Base-by-base conservation (phyloP, 2,888 invertebrate genomes). In the Gandaritis pyraliata region DNA sequence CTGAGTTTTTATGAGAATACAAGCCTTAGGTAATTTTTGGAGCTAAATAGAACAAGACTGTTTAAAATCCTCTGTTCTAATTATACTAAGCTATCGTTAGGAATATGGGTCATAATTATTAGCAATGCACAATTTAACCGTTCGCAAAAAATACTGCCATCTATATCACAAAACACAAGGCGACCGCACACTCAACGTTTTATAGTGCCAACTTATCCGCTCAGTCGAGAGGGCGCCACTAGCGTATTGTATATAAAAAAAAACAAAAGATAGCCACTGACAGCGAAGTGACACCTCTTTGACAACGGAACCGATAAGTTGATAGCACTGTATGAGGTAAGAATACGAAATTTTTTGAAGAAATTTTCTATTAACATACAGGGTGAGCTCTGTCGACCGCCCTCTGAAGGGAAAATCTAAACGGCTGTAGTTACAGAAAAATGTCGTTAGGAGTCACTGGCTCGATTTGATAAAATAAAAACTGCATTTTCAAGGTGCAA, bases 111-210 rank as follows among this genome's bases (percentile, higher is more conserved):
- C 58, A 54, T 39, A 33, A 54, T 48, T 47, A 46, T 46, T 52
- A 63, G 58, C 63, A 16, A 52, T 52, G 47, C 55, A 52, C 33
- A 50, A 55, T 61, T 36, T 36, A 58, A 53, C 48, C 58, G 10
- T 53, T 29, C 47, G 60, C 58, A 68, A 70, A 58, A 62, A 72
- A 73, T 72, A 73, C 72, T 72, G 72, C 64, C 59, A 57, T 66
- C 61, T 69, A 64, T 73, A 73, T 73, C 73, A 72, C 73, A 72
- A 67, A 71, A 72, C 65, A 66, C 57, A 71, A 62, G 59, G 66
- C 58, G 61, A 52, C 49, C 47, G 52, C 57, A 57, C 51, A 53
- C 63, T 53, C 47, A 18, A 47, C 55, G 30, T 47, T 43, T 43
- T 16, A 16, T 15, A 43, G 10, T 16, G 16, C 43, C 43, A 43